A percentile compares a stretch with the other conserved stretches of the same genome.
Evolutionary conservation across 53 echinoderm and acorn worm genomes (phyloP).

Genomic region (Arbacia lixula): DNA sequence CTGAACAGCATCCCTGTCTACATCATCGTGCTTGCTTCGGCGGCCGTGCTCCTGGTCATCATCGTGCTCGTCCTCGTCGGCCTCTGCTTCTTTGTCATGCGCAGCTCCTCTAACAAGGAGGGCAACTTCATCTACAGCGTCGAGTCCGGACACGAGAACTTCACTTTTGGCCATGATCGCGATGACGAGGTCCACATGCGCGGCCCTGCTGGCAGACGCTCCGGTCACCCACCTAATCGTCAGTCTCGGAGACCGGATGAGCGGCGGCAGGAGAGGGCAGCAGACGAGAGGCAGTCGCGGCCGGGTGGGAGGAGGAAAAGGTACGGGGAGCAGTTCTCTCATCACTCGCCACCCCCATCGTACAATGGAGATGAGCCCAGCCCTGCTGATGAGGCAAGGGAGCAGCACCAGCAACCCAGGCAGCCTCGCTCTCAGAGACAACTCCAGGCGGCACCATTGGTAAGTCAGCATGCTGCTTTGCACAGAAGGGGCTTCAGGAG

Average conservation of each 20-base stretch:
- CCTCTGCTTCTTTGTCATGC: constrained; percentile 56
- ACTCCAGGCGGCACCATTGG: background rate
- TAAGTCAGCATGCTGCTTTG: too few species aligned
- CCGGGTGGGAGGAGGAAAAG: background rate
- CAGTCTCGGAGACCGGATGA: background rate
- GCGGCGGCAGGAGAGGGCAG: background rate
- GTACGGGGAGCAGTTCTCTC: constrained; percentile 25
- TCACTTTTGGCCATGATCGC: constrained; percentile 23
- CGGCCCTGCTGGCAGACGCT: background rate
- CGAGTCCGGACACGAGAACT: constrained; percentile 24
- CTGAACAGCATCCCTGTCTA: constrained; percentile 46
- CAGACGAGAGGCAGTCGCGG: too few species aligned
- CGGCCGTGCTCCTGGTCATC: constrained; percentile 57
- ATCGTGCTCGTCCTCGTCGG: constrained; percentile 56
- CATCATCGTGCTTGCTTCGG: constrained; percentile 65
- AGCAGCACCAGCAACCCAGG: background rate
- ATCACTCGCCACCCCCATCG: constrained; percentile 26
- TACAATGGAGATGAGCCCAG: background rate
- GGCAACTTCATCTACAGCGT: constrained; percentile 56
- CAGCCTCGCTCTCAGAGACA: background rate
- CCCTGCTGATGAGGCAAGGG: background rate
- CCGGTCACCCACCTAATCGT: background rate
- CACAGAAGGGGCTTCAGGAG: too few species aligned
- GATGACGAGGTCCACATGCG: constrained; percentile 42
- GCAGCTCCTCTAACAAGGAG: constrained; percentile 5